Evolutionary conservation across 35 echinoderm and acorn worm genomes (phyloP).

Genomic region (Patiria miniata): DNA sequence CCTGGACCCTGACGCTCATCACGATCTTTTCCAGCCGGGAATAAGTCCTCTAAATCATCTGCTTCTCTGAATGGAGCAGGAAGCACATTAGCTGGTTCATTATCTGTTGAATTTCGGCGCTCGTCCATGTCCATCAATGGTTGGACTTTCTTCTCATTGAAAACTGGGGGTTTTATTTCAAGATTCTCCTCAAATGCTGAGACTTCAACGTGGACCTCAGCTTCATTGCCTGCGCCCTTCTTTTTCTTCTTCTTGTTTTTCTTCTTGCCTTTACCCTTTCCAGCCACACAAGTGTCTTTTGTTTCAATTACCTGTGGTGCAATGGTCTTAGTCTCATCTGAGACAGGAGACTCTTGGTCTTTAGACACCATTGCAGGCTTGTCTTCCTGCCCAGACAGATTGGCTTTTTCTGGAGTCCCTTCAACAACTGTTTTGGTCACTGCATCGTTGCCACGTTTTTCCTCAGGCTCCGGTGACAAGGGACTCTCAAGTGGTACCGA

Average conservation of each 20-base stretch:
- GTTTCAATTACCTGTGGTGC: neutral
- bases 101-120: neutral
- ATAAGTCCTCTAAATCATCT: conserved; percentile 3
- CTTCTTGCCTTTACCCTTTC: conserved; percentile 7
- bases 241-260: conserved; percentile 5
- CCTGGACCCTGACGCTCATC: conserved; percentile 9
- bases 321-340: neutral
- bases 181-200: conserved; percentile 4
- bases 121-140: conserved; percentile 3
- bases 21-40: neutral
- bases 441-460: neutral
- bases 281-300: neutral
- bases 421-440: conserved; percentile 4
- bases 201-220: conserved; percentile 1
- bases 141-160: conserved; percentile 17
- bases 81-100: neutral
- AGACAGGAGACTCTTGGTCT: neutral
- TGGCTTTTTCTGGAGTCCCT: neutral
- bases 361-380: neutral
- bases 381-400: neutral
- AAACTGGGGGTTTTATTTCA: neutral
- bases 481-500: neutral
- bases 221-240: neutral
- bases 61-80: conserved; percentile 30
- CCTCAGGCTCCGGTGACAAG: neutral